Evolutionary conservation across 2,888 invertebrate species (phyloP), one percentile per base, ranked within the genome.

Genomic region (Dusona sp.): DNA sequence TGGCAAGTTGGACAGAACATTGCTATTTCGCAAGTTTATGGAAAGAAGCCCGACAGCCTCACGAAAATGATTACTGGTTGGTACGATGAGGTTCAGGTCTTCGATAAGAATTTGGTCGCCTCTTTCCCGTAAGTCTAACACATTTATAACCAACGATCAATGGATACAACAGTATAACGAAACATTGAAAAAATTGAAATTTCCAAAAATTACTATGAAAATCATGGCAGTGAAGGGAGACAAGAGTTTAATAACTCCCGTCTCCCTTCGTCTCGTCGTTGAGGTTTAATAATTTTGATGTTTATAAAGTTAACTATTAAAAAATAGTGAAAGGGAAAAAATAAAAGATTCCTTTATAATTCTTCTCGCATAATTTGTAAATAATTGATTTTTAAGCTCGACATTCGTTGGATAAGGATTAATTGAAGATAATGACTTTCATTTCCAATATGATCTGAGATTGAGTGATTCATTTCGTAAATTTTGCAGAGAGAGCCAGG

Each of bases 31-130:
- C 74, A 77, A 9, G 57, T 42, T 74, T 11, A 72, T 11, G 8
- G 64, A 33, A 13, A 38, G 42, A 22, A n/a, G 13, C 3, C 7
- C 16, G 13, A 81, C 48, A 4, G 36, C 68, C 22, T 11, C 33
- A 77, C 77, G 3, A 38, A 64, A 6, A 25, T 90, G 90, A 91
- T 89, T n/a, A 90, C 79, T 61, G 80, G 74, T 2, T 95, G 95
- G 95, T 95, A 94, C 88, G 88, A 94, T 54, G 94, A 94, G 85
- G 94, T 95, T 0, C 79, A 87, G 3, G 25, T 89, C 33, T 92
- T 94, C 77, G 83, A 93, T 73, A 78, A 13, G 9, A 36, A 78
- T 1, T 1, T 81, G 3, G 88, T 92, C 13, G 0, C 51, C 77
- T 74, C 33, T 82, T 57, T 42, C 73, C 22, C 36, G 85, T 79